Evolutionary conservation across 2,888 invertebrate species (phyloP).

Genomic region (Octodonta nipae): DNA sequence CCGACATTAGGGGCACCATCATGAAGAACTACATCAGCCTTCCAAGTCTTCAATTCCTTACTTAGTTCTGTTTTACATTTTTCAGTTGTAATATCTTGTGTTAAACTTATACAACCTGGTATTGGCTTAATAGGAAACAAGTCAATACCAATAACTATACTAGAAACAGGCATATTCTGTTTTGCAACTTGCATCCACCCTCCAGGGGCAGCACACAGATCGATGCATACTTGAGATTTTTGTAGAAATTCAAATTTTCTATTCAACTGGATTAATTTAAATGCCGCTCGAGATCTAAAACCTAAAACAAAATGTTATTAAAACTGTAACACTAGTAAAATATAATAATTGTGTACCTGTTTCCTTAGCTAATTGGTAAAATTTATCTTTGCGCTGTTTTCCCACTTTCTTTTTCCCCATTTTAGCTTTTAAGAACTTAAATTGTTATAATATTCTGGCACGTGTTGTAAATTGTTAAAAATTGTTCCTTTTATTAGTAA

Average conservation of each 20-base stretch:
- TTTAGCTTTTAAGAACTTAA: constrained; percentile 57
- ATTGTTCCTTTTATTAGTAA: too few relatives aligned
- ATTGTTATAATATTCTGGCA: too few relatives aligned
- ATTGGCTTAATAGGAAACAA: constrained; percentile 86
- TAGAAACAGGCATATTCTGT: constrained; percentile 94
- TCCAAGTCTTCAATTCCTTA: constrained; percentile 85
- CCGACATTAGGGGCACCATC: constrained; percentile 98
- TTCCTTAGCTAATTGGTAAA: constrained; percentile 96
- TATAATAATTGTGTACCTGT: constrained; percentile 54
- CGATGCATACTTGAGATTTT: constrained; percentile 88
- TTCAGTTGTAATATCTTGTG: constrained; percentile 94
- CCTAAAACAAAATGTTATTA: constrained; percentile 44
- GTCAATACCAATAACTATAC: constrained; percentile 90
- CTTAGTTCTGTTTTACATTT: constrained; percentile 71
- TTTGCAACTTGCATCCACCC: constrained; percentile 99
- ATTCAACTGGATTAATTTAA: constrained; percentile 95
- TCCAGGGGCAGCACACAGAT: constrained; percentile 97
- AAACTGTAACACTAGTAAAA: neutral
- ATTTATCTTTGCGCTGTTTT: constrained; percentile 96
- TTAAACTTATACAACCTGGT: constrained; percentile 76
- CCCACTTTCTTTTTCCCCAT: constrained; percentile 92
- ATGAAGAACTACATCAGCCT: constrained; percentile 90
- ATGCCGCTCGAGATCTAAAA: constrained; percentile 94
- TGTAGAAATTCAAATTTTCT: constrained; percentile 93
- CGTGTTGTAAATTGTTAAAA: too few relatives aligned